Evolutionary conservation across 1,140 invertebrate species (phyloP), one percentile per base, ranked within the genome.

Genomic region (Proctacanthus coquilletti): DNA sequence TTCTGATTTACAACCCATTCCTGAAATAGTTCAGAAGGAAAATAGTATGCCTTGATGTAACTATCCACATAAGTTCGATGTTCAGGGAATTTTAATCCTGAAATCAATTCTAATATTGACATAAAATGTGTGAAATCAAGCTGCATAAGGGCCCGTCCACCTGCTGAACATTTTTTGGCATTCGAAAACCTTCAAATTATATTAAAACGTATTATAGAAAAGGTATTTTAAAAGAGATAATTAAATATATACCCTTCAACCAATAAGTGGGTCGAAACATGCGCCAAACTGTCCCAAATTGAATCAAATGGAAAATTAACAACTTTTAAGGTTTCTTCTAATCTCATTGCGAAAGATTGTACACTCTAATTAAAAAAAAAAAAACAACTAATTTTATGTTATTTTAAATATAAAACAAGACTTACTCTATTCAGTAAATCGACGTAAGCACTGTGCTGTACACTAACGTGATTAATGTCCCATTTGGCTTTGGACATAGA

Each of bases 21-120:
- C 62, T 96, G 88, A 5, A 98, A 68, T 40, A 77, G 77, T 40
- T 71, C 72, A 47, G 94, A 82, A 1, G 88, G 83, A 44, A 94
- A 69, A 65, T 98, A 98, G 57, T 86, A 98, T 0, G 92, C 91
- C 60, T 98, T 98, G 2, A 98, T 84, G 53, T 94, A 98, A 18
- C 72, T 71, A 62, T 97, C 92, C 0, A 97, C 92, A 50, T 86
- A 89, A 34, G 88, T 79, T 48, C 77, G 75, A 52, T 88, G 80
- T 8, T 92, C 88, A 23, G 95, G 71, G 11, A 88, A 89, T 56
- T 80, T 75, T 10, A 85, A 49, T 8, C 70, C 71, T 1, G 85
- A 83, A 13, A 95, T 74, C 49, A 79, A 77, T 57, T 95, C 89
- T 21, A 96, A 68, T 52, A 95, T 93, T 8, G 82, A 80, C 36